A percentile compares a stretch with the other conserved stretches of the same genome.
Evolutionary conservation across 2,888 invertebrate genomes (phyloP).

Genomic region (Oscheius onirici): DNA sequence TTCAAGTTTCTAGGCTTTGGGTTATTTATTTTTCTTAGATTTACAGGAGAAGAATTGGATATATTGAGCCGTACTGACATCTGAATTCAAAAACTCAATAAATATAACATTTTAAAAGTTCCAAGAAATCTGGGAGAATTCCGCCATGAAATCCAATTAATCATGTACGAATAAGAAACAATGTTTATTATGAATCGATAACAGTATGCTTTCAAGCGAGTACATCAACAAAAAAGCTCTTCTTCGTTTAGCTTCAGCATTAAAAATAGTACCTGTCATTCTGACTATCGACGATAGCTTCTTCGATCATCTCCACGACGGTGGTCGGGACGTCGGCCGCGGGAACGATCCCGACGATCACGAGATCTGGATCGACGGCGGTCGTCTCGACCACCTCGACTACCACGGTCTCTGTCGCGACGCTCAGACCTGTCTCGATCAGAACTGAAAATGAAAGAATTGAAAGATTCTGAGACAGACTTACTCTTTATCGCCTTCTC

Average conservation of each 20-base stretch:
- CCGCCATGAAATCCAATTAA: too few relatives aligned
- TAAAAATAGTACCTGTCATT: constrained; percentile 18
- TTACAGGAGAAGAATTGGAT: too few relatives aligned
- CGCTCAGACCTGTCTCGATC: not conserved
- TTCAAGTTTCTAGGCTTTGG: not conserved
- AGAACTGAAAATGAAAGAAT: too few relatives aligned
- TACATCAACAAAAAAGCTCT: not conserved
- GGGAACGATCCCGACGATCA: constrained; percentile 20
- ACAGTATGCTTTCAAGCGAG: too few relatives aligned
- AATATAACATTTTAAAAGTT: not conserved
- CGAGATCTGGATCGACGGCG: constrained; percentile 10
- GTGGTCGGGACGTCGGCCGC: constrained; percentile 5
- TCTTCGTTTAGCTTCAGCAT: not conserved
- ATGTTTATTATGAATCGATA: too few relatives aligned
- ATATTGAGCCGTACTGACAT: too few relatives aligned
- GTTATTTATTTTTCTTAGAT: not conserved
- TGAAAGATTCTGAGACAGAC: not conserved
- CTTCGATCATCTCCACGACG: constrained; percentile 1
- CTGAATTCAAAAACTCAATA: too few relatives aligned
- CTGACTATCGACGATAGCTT: constrained; percentile 21
- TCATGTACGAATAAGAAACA: too few relatives aligned
- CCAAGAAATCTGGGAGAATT: not conserved
- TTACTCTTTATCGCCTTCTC: not conserved
- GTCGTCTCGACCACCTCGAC: constrained; percentile 23
- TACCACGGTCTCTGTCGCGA: constrained; percentile 15